Percentiles rank a stretch among this genome's conserved stretches.
Evolutionary conservation across 2,113 vertebrate species (phyloP).

Genomic region (Melanocharis versteri): DNA sequence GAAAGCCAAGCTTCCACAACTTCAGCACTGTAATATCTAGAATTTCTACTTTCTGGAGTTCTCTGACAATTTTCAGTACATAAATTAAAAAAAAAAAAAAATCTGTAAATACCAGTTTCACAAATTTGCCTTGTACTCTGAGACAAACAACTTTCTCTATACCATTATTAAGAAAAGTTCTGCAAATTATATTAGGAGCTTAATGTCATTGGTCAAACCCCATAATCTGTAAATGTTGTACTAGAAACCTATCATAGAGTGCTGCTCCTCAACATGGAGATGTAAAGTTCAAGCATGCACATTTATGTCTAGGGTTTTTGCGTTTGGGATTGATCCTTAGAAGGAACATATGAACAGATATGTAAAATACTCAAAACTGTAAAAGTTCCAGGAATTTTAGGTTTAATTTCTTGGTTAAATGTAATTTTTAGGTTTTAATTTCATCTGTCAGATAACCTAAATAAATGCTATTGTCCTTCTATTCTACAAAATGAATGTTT

Average conservation of each 20-base stretch:
- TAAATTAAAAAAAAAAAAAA: background rate
- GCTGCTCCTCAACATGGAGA: background rate
- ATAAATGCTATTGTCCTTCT: background rate
- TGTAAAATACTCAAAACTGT: background rate
- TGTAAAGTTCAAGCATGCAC: background rate
- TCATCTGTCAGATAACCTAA: background rate
- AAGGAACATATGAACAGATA: background rate
- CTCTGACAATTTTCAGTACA: background rate
- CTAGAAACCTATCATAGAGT: background rate
- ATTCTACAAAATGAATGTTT: background rate
- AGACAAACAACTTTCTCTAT: background rate
- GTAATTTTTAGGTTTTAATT: background rate
- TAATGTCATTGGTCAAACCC: background rate
- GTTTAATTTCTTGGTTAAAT: background rate
- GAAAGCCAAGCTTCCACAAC: background rate
- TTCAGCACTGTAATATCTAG: background rate
- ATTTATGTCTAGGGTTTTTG: background rate
- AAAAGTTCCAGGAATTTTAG: background rate
- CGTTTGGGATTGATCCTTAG: background rate
- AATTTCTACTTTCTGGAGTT: background rate
- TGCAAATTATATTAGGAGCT: background rate
- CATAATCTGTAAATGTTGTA: background rate
- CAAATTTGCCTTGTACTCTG: background rate
- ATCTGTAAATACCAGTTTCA: background rate
- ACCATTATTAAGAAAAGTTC: background rate